A percentile compares a stretch with the other conserved stretches of the same genome.
These are phyloP conservation scores for Heliconius ethilla DNA, from an alignment of 2,888 invertebrate species.

Conservation along the genomic window DNA sequence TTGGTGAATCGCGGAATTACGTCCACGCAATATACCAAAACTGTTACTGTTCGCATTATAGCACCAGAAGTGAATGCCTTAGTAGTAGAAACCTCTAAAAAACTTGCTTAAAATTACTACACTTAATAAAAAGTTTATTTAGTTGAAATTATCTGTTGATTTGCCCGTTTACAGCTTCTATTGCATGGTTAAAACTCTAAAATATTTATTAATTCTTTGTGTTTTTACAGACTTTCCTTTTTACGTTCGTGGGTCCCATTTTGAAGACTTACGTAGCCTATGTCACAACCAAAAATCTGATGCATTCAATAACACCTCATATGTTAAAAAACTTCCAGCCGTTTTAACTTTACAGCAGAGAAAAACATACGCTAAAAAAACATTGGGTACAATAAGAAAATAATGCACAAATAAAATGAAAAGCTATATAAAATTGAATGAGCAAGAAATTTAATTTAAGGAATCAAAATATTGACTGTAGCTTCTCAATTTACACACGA, in stretches of 20 bases:
- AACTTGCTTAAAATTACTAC: neutral
- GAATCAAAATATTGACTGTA: conserved; percentile 5
- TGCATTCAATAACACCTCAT: neutral
- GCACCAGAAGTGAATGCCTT: neutral
- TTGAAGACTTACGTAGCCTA: no score
- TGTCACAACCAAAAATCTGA: neutral
- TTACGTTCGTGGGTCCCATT: no score
- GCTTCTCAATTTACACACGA: neutral
- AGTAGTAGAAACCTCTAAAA: neutral
- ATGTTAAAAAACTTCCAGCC: neutral
- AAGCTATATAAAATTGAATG: neutral
- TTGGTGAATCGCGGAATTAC: neutral
- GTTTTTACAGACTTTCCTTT: no score
- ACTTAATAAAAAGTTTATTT: neutral
- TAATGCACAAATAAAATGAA: neutral
- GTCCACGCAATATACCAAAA: neutral
- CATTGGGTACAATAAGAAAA: neutral
- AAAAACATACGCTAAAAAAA: neutral
- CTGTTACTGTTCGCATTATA: neutral
- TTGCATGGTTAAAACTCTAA: no score
- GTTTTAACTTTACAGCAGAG: neutral
- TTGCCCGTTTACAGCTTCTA: neutral
- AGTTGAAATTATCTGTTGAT: neutral
- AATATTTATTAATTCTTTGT: no score
- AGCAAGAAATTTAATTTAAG: neutral